Percentiles rank a stretch among this genome's conserved stretches.
These are phyloP conservation scores for Zaprionus camerounensis DNA, from an alignment of 1,140 invertebrate species.

Conservation along the genomic window DNA sequence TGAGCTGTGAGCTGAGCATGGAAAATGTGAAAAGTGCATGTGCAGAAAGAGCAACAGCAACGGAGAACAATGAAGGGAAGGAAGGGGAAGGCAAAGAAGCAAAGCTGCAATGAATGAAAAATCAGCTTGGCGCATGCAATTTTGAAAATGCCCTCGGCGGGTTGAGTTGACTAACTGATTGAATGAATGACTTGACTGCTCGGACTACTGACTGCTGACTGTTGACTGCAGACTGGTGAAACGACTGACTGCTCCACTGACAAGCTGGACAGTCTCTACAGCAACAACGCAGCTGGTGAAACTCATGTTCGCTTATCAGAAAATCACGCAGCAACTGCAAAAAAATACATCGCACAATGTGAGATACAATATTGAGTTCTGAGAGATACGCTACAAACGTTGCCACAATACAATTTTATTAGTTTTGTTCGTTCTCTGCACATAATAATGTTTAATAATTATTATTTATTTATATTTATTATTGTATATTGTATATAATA, in stretches of 20 bases:
- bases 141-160: conserved; percentile 64
- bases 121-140: conserved; percentile 76
- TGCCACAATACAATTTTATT: conserved; percentile 1
- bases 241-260: conserved; percentile 32
- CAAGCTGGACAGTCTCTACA: conserved; percentile 20
- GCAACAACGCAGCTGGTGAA: conserved; percentile 11
- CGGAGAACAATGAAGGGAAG: conserved; percentile 35
- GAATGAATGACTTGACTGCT: conserved; percentile 36
- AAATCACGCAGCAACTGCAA: conserved; percentile 51
- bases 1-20: conserved; percentile 46
- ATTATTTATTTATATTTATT: no score
- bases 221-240: conserved; percentile 1
- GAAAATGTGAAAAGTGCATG: conserved; percentile 47
- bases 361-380: conserved; percentile 20
- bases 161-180: conserved; percentile 52
- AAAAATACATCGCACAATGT: conserved; percentile 2
- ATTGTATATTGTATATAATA: no score
- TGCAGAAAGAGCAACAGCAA: conserved; percentile 34
- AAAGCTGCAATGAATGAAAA: conserved; percentile 77
- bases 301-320: conserved; percentile 52
- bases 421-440: neutral
- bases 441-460: neutral
- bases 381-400: conserved; percentile 7
- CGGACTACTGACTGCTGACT: conserved; percentile 16
- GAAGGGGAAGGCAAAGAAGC: conserved; percentile 45